Evolutionary conservation across 2,888 invertebrate genomes (phyloP).

Genomic region (Endomychus coccineus): DNA sequence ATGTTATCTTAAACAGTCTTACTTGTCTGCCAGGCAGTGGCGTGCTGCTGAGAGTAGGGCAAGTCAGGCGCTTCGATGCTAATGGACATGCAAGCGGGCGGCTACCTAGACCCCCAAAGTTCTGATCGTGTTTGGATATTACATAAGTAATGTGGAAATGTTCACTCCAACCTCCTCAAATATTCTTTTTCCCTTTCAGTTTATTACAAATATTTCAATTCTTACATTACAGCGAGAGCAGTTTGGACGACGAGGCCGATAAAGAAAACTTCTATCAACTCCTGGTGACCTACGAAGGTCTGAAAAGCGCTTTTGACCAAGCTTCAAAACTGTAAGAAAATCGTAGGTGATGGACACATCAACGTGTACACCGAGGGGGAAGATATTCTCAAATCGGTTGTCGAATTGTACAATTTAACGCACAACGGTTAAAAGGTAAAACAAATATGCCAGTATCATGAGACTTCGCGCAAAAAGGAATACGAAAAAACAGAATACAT

Average conservation of each 20-base stretch:
- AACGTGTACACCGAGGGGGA: conserved; percentile 21
- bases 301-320: conserved; percentile 26
- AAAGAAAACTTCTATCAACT: conserved; percentile 22
- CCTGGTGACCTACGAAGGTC: conserved; percentile 27
- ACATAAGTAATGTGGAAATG: too few species aligned
- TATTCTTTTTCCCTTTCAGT: too few species aligned
- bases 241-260: conserved; percentile 24
- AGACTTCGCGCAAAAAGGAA: conserved; percentile 25
- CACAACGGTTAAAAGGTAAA: conserved; percentile 31
- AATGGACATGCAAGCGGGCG: too few species aligned
- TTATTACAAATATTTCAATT: too few species aligned
- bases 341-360: conserved; percentile 13
- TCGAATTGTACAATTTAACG: conserved; percentile 28
- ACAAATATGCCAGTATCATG: conserved; percentile 30
- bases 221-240: conserved; percentile 26
- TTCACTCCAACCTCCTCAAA: too few species aligned
- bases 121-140: too few species aligned
- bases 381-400: conserved; percentile 23
- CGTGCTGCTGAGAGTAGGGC: too few species aligned
- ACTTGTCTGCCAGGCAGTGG: too few species aligned
- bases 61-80: too few species aligned
- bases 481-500: conserved; percentile 16
- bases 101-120: too few species aligned
- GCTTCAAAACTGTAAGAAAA: conserved; percentile 15
- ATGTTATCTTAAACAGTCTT: too few species aligned